Base-by-base conservation (phyloP, 2,797 vertebrate genomes). In the Rachycentron canadum region DNA sequence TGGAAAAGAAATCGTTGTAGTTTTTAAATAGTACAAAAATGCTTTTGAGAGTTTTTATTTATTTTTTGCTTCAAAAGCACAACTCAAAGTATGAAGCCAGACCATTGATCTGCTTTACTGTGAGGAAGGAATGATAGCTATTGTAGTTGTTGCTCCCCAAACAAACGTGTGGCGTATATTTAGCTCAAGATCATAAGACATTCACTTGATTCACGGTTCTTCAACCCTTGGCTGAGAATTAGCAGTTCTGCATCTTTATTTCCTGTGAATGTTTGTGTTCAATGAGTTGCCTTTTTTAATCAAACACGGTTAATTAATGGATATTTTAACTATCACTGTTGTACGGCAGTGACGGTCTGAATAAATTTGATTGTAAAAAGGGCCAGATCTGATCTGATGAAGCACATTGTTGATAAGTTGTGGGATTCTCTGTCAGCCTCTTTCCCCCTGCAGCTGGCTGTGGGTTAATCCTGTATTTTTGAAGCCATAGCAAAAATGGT, bases 1-100 rank as follows among this genome's bases (percentile, higher is more conserved):
- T 93, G 76, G 85, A 78, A 84, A 91, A 88, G 1, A 81, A 82
- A 86, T 78, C 25, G 81, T 82, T 86, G 34, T 83, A 73, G 81
- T 81, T 89, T 86, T 88, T 91, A 89, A 93, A 93, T 89, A 88
- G 87, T 90, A 93, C 80, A 89, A 88, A 91, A 91, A 88, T 30
- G 69, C 50, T 74, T 76, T 77, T 81, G 74, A 26, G 70, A 65
- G 14, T 36, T 72, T 67, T 67, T 32, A 26, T 23, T 67, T 58
- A n/a, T 53, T 78, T 84, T 84, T 50, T 73, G 64, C 65, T 87
- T 88, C 74, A 81, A 79, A 88, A 79, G 78, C 85, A 89, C 53
- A 79, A 84, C 85, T 86, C 47, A 77, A 75, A 85, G 61, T 58
- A 74, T 58, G 30, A 86, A 88, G 84, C 74, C 76, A 69, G 73